phyloP scores from a whole-genome alignment of 1,140 invertebrate genomes.

The Heterodera schachtii region DNA sequence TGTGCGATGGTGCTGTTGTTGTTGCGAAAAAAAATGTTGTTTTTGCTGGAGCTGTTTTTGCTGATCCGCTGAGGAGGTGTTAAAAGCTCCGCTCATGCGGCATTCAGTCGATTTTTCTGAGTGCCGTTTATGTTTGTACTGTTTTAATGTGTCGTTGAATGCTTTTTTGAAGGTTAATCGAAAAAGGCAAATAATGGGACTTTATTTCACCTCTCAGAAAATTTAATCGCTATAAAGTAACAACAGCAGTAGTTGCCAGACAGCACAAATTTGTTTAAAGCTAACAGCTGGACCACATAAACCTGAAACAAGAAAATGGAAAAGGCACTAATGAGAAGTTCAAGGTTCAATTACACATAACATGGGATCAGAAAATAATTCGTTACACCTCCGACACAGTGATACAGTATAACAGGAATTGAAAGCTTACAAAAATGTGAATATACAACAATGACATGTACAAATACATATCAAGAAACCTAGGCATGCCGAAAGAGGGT shows the following conservation, averaged over 20 bases:
- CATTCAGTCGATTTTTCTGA: slow-evolving; percentile 33
- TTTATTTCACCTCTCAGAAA: neutral
- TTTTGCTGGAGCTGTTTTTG: slow-evolving; percentile 18
- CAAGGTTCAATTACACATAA: no score
- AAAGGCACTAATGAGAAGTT: no score
- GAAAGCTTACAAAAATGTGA: no score
- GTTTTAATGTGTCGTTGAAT: neutral
- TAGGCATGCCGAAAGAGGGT: neutral
- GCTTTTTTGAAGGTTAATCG: neutral
- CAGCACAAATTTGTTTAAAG: neutral
- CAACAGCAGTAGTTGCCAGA: neutral
- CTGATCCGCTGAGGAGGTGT: slow-evolving; percentile 27
- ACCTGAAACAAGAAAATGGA: neutral
- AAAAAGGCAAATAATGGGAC: neutral
- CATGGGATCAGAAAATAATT: no score
- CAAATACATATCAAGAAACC: neutral
- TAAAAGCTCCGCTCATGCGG: slow-evolving; percentile 32
- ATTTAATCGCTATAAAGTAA: neutral
- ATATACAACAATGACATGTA: no score
- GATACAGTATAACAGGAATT: no score
- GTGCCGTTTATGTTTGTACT: neutral
- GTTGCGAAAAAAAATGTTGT: neutral
- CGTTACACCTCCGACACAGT: no score
- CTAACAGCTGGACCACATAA: neutral
- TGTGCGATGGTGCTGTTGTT: neutral